Percentiles rank a stretch among this genome's conserved stretches.
These are phyloP conservation scores for Polyergus mexicanus DNA, from an alignment of 1,140 invertebrate species.

Conservation along the genomic window DNA sequence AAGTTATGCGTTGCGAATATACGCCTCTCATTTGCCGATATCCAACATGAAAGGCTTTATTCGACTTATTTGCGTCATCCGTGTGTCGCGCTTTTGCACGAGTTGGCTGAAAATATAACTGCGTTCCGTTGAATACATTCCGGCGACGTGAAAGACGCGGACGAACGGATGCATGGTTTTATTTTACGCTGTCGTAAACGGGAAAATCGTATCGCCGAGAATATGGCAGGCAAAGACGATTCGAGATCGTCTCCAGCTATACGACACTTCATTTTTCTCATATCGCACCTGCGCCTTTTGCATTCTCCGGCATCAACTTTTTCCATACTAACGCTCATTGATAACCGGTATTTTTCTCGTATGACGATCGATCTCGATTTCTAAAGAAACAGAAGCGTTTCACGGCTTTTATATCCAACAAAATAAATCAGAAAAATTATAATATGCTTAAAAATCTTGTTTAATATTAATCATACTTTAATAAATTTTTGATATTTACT, in stretches of 20 bases:
- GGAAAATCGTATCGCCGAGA: constrained; percentile 69
- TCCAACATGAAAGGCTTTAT: constrained; percentile 55
- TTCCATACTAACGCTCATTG: constrained; percentile 33
- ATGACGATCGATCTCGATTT: constrained; percentile 25
- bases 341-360: constrained; percentile 41
- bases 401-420: background rate
- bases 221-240: constrained; percentile 39
- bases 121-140: constrained; percentile 69
- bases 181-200: constrained; percentile 75
- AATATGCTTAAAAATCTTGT: background rate
- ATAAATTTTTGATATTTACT: background rate
- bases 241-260: constrained; percentile 39
- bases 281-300: constrained; percentile 43
- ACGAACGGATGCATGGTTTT: constrained; percentile 56
- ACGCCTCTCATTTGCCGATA: constrained; percentile 34
- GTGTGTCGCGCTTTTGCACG: constrained; percentile 47
- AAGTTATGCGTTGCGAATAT: constrained; percentile 57
- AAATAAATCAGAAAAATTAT: background rate
- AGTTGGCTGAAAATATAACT: constrained; percentile 62
- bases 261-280: constrained; percentile 36
- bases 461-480: background rate
- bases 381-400: constrained; percentile 30
- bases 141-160: constrained; percentile 49
- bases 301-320: constrained; percentile 21
- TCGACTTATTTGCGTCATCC: constrained; percentile 52